These are phyloP conservation scores for Cheirogaleus major DNA, from an alignment of 2,797 vertebrate species.

Conservation along the genomic window DNA sequence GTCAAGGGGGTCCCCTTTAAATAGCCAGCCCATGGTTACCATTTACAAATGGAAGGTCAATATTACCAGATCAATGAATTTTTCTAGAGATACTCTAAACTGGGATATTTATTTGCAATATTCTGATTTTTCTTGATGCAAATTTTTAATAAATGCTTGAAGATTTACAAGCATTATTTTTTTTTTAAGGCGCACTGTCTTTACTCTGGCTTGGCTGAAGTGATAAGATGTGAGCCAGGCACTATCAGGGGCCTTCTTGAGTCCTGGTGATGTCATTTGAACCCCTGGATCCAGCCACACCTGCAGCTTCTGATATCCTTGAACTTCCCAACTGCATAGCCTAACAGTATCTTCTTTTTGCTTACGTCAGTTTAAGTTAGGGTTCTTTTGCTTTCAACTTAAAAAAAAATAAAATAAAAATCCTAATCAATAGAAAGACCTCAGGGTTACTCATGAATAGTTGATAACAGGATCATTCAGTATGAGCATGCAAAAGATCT, in stretches of 20 bases:
- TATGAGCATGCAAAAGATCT: neutral
- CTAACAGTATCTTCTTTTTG: neutral
- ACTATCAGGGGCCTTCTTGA: neutral
- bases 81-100: neutral
- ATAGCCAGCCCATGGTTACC: neutral
- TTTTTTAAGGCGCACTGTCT: neutral
- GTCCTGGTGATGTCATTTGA: neutral
- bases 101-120: neutral
- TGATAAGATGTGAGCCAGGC: neutral
- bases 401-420: neutral
- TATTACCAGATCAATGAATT: neutral
- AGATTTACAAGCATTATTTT: neutral
- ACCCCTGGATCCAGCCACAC: neutral
- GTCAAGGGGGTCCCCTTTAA: neutral
- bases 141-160: neutral
- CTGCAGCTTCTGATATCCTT: neutral
- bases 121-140: neutral
- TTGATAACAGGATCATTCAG: neutral
- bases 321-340: neutral
- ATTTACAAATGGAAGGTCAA: neutral
- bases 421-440: neutral
- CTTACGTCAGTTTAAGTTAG: neutral
- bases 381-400: neutral
- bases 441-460: neutral
- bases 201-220: neutral